Percentiles rank a stretch among this genome's conserved stretches.
Evolutionary conservation across 2,888 invertebrate species (phyloP).

Genomic region (Cetonia aurata): DNA sequence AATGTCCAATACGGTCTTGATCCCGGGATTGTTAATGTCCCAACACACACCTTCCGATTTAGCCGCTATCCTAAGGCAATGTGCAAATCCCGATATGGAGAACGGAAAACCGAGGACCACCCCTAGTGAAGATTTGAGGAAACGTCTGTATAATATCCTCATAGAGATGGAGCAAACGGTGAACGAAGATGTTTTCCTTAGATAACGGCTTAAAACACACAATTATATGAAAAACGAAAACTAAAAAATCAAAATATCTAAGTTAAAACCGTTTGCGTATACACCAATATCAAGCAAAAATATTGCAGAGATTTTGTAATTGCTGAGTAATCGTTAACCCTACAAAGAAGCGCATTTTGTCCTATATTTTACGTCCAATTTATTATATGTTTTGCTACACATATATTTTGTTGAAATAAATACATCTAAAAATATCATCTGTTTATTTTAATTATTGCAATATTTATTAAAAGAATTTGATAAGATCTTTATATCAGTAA

Average conservation of each 20-base stretch:
- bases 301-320: constrained; percentile 6
- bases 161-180: constrained; percentile 67
- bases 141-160: constrained; percentile 69
- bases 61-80: constrained; percentile 71
- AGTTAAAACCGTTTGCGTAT: too few relatives aligned
- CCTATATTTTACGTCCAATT: constrained; percentile 18
- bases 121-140: constrained; percentile 67
- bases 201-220: not conserved
- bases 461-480: too few relatives aligned
- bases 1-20: constrained; percentile 71
- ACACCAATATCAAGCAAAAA: too few relatives aligned
- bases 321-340: too few relatives aligned
- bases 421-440: constrained; percentile 3
- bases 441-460: too few relatives aligned
- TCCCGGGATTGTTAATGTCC: constrained; percentile 74
- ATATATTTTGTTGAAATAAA: constrained; percentile 28
- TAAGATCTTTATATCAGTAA: too few relatives aligned
- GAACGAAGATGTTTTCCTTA: constrained; percentile 59
- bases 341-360: not conserved
- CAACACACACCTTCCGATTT: constrained; percentile 72
- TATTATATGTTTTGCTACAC: constrained; percentile 10
- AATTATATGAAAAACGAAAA: too few relatives aligned
- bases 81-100: constrained; percentile 71
- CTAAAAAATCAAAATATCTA: too few relatives aligned
- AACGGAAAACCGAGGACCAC: constrained; percentile 66